Conservation (phyloP, 2,113 vertebrate species). For the Synodontis membranacea region DNA sequence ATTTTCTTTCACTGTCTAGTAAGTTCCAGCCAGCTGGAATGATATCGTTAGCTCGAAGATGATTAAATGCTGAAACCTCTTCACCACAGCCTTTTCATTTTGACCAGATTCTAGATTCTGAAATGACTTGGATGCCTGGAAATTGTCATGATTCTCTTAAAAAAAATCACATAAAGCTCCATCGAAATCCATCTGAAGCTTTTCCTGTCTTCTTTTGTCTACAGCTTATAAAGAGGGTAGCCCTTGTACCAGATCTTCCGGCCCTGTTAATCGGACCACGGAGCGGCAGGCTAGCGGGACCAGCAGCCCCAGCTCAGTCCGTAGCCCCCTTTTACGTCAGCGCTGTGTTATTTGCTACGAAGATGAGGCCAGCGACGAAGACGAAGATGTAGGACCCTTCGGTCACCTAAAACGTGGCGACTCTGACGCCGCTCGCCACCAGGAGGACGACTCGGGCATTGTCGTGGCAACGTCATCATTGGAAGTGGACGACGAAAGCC, state of each 20-base stretch:
- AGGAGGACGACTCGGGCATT: constrained; percentile 59
- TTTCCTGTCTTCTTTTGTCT: constrained; percentile 12
- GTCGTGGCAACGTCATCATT: constrained; percentile 61
- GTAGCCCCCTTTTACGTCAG: constrained; percentile 86
- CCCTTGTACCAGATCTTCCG: constrained; percentile 48
- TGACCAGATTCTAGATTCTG: neutral
- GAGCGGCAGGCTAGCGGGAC: constrained; percentile 70
- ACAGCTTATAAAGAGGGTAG: constrained; percentile 64
- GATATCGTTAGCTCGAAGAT: neutral
- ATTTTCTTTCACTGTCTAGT: neutral
- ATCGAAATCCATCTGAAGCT: neutral
- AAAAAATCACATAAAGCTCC: neutral
- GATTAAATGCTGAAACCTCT: neutral
- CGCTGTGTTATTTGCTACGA: constrained; percentile 79
- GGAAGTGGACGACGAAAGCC: constrained; percentile 64
- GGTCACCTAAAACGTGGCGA: constrained; percentile 42
- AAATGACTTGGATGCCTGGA: neutral
- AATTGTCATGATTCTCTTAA: neutral
- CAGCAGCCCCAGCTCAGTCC: constrained; percentile 73
- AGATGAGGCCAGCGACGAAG: constrained; percentile 74
- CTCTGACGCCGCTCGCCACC: neutral
- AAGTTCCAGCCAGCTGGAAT: neutral
- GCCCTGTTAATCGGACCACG: constrained; percentile 62
- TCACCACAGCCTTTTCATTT: neutral
- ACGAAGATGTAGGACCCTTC: constrained; percentile 52